phyloP scores from a whole-genome alignment of 2,113 vertebrate genomes.

The Burhinus oedicnemus region DNA sequence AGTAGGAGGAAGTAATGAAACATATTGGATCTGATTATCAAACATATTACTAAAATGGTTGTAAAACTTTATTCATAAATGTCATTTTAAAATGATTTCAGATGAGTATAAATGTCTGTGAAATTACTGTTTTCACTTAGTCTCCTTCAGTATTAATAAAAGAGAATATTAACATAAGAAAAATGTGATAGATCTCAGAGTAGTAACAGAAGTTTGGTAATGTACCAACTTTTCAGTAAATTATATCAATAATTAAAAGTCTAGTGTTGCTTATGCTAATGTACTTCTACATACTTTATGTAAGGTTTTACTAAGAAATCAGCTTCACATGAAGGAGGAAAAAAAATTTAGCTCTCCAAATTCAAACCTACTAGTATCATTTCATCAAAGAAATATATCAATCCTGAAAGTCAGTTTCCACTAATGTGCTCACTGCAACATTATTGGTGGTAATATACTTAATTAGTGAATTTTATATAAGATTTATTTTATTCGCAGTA shows the following conservation, averaged over 20 bases:
- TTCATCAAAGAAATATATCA: conserved; percentile 74
- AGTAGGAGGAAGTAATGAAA: conserved; percentile 46
- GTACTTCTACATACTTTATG: conserved; percentile 68
- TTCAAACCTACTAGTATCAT: conserved; percentile 24
- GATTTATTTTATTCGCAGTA: conserved; percentile 63
- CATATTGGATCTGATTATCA: conserved; percentile 53
- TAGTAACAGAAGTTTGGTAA: conserved; percentile 64
- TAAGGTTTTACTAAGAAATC: conserved; percentile 68
- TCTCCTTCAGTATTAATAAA: conserved; percentile 62
- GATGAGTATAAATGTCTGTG: conserved; percentile 63
- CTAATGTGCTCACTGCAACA: conserved; percentile 68
- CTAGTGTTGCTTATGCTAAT: conserved; percentile 69
- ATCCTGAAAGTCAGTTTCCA: conserved; percentile 67
- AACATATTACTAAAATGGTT: conserved; percentile 62
- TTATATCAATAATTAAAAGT: conserved; percentile 31
- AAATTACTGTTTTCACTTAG: conserved; percentile 43
- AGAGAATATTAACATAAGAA: conserved; percentile 62
- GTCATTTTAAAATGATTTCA: conserved; percentile 67
- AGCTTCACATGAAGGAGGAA: conserved; percentile 20
- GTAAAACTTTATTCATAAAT: conserved; percentile 68
- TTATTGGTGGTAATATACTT: conserved; percentile 70
- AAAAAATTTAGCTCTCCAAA: conserved; percentile 23
- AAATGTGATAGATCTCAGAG: conserved; percentile 18
- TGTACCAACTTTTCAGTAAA: conserved; percentile 52
- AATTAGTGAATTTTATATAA: conserved; percentile 70